Evolutionary conservation across 30 jellyfish, hydroid and myxozoan species (phyloP), one percentile per base, ranked within the genome.

Genomic region (Aurelia aurita): DNA sequence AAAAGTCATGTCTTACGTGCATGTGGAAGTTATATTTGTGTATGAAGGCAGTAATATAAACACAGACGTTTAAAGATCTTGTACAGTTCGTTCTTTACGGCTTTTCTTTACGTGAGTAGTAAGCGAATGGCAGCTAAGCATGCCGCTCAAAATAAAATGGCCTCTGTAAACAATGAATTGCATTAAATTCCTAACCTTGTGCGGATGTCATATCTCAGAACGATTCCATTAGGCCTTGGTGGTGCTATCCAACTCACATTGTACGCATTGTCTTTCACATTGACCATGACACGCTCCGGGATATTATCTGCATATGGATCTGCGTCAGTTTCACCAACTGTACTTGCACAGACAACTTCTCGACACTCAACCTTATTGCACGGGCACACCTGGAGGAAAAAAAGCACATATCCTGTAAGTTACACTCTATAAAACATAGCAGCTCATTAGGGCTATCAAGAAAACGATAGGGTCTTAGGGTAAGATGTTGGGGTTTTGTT

Each of bases 191-290:
- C 80, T 2, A 19, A 82, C 92, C 69, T 68, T 0, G 82, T 70
- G 15, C 84, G 84, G 14, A 82, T 71, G 79, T 82, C 92, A 61
- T 82, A 82, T 58, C 82, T 57, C n/a, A 82, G 86, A 16, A 82
- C 92, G 68, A 82, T 71, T 58, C 92, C 92, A 54, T 82, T 82
- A 19, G 92, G 92, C 4, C 28, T 10, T 55, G 58, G 75, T 19
- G 92, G 92, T 15, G 86, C 84, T 46, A 7, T 53, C 92, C 92
- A 82, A 54, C 80, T 82, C 58, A 82, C 76, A 31, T 82, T 82
- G 60, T 64, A 82, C 18, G 86, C 59, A 35, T 69, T 18, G 3
- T 58, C 85, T 3, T 26, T 25, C 20, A 82, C 92, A 57, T 5
- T 58, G 23, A 82, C 92, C 9, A 54, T 59, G 39, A 82, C 85